A percentile compares a stretch with the other conserved stretches of the same genome.
Conservation (phyloP, 2,113 vertebrate species). For the Tamias sibiricus region DNA sequence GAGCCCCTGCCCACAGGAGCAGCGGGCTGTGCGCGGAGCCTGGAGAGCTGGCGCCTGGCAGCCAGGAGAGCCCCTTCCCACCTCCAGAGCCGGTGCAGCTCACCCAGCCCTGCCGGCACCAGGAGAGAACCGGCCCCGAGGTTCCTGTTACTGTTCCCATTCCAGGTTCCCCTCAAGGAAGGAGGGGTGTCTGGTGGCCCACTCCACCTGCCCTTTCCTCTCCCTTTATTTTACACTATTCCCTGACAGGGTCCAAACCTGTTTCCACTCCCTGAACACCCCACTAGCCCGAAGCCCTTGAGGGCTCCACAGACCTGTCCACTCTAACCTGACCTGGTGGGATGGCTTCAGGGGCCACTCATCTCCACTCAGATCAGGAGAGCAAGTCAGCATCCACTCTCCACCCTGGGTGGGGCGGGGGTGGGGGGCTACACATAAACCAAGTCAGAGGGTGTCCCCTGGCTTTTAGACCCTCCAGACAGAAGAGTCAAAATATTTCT, state of each 20-base stretch:
- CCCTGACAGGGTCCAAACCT: no score
- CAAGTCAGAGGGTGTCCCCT: neutral
- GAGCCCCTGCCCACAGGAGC: neutral
- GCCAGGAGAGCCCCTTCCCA: neutral
- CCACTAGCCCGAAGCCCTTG: accelerated
- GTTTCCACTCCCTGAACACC: neutral
- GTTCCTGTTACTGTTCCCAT: conserved; percentile 83
- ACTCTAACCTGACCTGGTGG: neutral
- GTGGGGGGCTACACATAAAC: no score
- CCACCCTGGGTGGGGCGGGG: no score
- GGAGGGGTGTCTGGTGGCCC: neutral
- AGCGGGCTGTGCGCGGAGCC: neutral
- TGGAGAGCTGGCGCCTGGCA: neutral
- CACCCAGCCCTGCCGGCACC: conserved; percentile 74
- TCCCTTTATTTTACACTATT: neutral
- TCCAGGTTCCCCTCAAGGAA: neutral
- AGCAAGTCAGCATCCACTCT: no score
- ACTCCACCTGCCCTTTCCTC: neutral
- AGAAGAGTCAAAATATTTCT: neutral
- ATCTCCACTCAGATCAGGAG: accelerated
- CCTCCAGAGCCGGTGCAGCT: conserved; percentile 82
- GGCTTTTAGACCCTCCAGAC: neutral
- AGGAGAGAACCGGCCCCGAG: conserved; percentile 88
- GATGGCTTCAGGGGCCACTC: neutral
- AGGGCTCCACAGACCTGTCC: neutral